A percentile compares a stretch with the other conserved stretches of the same genome.
phyloP scores from a whole-genome alignment of 2,797 vertebrate genomes.

The Muscicapa striata region DNA sequence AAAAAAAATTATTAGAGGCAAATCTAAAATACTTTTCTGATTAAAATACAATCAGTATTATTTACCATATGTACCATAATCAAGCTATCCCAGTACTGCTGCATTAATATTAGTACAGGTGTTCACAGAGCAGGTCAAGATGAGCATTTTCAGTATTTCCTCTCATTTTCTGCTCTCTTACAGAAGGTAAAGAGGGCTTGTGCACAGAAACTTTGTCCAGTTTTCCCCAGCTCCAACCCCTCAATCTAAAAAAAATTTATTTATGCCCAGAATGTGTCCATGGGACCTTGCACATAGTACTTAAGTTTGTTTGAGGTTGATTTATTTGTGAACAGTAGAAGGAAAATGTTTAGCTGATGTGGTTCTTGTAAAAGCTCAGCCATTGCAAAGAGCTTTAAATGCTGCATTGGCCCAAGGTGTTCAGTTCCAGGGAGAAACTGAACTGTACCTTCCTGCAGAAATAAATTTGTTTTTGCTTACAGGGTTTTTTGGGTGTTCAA shows the following conservation, averaged over 20 bases:
- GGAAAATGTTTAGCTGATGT: conserved; percentile 6
- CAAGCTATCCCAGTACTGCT: neutral
- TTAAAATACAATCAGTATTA: neutral
- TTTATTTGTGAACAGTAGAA: neutral
- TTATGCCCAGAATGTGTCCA: neutral
- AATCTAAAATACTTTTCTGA: neutral
- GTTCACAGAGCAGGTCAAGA: neutral
- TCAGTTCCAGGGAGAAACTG: neutral
- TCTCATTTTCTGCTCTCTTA: neutral
- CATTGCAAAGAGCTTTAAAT: neutral
- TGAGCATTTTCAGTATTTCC: neutral
- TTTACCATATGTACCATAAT: neutral
- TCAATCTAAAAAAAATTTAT: neutral
- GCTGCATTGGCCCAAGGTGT: neutral
- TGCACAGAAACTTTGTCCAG: neutral
- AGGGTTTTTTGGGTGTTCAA: neutral
- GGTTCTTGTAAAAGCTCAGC: conserved; percentile 11
- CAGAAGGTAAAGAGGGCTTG: neutral
- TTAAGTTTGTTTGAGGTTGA: neutral
- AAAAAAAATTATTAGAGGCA: neutral
- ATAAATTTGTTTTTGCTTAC: neutral
- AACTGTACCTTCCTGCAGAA: neutral
- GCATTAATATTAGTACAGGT: neutral
- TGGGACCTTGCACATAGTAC: neutral
- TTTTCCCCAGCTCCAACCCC: neutral